Percentiles rank a stretch among this genome's conserved stretches.
Evolutionary conservation across 2,797 vertebrate genomes (phyloP).

Genomic region (Nothura maculosa): DNA sequence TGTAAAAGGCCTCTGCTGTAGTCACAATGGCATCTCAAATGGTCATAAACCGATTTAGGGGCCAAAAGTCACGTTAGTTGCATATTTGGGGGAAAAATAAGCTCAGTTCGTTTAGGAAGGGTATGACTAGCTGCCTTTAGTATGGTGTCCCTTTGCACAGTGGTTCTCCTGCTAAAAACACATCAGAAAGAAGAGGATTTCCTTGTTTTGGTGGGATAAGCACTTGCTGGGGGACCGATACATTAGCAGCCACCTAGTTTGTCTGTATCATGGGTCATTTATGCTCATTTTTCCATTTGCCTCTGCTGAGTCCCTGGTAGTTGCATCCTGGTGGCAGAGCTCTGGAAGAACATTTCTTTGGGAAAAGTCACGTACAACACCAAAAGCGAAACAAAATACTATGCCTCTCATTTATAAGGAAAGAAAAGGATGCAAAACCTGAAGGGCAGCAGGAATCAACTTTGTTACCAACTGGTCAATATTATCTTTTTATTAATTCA

Average conservation of each 20-base stretch:
- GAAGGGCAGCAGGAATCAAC: background rate
- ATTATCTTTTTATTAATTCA: background rate
- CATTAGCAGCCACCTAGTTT: background rate
- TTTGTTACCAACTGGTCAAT: background rate
- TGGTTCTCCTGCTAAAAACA: background rate
- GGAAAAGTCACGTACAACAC: background rate
- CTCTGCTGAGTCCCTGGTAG: background rate
- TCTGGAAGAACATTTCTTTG: background rate
- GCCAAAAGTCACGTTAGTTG: background rate
- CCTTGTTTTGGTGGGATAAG: background rate
- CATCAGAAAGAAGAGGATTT: background rate
- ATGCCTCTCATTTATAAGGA: background rate
- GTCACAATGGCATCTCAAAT: background rate
- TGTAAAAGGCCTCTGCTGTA: background rate
- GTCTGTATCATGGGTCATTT: background rate
- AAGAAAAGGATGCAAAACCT: background rate
- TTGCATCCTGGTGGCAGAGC: accelerated
- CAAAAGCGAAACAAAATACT: background rate
- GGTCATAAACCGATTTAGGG: background rate
- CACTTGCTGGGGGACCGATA: background rate
- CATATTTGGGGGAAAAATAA: background rate
- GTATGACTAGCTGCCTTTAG: accelerated
- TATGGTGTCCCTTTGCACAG: background rate
- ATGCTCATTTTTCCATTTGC: background rate
- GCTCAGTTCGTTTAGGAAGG: background rate